These are phyloP conservation scores for Rattus rattus DNA, from an alignment of 2,113 vertebrate species.

Conservation along the genomic window DNA sequence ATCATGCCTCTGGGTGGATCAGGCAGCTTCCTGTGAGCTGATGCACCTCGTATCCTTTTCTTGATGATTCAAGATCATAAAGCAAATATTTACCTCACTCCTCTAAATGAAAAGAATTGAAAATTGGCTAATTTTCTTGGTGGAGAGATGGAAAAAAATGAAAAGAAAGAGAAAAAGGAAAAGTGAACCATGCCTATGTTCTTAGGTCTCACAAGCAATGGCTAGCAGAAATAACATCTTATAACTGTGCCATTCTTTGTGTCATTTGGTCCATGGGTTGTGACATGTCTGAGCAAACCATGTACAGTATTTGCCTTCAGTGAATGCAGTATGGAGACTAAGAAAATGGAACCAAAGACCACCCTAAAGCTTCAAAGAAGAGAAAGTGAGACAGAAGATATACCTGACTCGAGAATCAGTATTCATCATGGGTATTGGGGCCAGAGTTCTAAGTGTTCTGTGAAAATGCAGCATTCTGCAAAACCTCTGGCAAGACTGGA, in stretches of 20 bases:
- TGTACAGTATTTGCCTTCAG: background rate
- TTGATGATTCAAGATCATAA: background rate
- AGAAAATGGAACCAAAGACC: background rate
- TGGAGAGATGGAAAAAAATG: background rate
- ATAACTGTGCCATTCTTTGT: background rate
- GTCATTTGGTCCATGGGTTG: background rate
- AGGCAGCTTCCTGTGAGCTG: background rate
- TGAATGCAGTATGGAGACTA: background rate
- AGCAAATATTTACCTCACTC: background rate
- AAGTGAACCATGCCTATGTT: background rate
- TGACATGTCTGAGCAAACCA: background rate
- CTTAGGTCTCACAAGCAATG: background rate
- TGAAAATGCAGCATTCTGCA: background rate
- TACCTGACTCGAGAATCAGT: background rate
- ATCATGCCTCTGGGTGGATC: background rate
- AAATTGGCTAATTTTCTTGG: background rate
- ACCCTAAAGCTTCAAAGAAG: background rate
- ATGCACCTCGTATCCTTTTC: background rate
- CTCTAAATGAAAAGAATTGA: background rate
- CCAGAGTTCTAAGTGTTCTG: background rate
- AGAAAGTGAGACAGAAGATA: background rate
- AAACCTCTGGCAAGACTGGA: constrained; percentile 24
- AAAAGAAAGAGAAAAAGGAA: background rate
- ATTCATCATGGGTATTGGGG: too few species aligned
- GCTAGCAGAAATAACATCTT: background rate